Percentiles rank a stretch among this genome's conserved stretches.
These are phyloP conservation scores for Hydropsyche tenuis DNA, from an alignment of 1,140 invertebrate genomes.

Conservation along the genomic window DNA sequence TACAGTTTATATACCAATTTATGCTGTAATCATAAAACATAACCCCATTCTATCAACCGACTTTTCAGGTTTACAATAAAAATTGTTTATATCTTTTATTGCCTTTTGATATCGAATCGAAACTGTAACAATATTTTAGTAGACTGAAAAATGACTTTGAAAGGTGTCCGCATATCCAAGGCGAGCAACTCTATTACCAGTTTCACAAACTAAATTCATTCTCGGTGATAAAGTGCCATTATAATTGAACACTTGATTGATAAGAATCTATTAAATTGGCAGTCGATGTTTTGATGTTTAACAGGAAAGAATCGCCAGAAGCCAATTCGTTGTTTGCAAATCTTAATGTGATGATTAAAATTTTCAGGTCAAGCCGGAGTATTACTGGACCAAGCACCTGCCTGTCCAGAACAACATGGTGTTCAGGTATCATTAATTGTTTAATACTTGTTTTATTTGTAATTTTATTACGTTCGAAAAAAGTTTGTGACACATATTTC, in stretches of 20 bases:
- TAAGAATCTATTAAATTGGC: no score
- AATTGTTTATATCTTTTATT: no score
- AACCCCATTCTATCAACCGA: no score
- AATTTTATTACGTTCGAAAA: no score
- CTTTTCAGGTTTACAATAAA: no score
- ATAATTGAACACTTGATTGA: background rate
- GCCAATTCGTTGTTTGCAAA: background rate
- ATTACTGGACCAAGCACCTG: slow-evolving; percentile 59
- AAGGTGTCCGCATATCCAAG: slow-evolving; percentile 8
- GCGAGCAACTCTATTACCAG: slow-evolving; percentile 19
- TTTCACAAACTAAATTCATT: slow-evolving; percentile 1
- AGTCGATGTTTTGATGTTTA: no score
- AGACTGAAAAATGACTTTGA: slow-evolving; percentile 16
- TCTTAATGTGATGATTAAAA: background rate
- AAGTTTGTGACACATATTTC: no score
- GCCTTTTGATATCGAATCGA: no score
- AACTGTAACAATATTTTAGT: background rate
- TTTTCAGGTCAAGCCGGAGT: slow-evolving; percentile 60
- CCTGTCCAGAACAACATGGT: slow-evolving; percentile 72
- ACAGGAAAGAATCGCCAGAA: no score
- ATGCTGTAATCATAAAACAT: no score
- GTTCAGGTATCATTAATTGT: slow-evolving; percentile 61
- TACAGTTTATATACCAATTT: no score
- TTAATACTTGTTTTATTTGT: background rate
- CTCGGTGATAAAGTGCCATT: slow-evolving; percentile 5